phyloP scores from a whole-genome alignment of 1,140 invertebrate genomes.

The Drosophila kepulauana region DNA sequence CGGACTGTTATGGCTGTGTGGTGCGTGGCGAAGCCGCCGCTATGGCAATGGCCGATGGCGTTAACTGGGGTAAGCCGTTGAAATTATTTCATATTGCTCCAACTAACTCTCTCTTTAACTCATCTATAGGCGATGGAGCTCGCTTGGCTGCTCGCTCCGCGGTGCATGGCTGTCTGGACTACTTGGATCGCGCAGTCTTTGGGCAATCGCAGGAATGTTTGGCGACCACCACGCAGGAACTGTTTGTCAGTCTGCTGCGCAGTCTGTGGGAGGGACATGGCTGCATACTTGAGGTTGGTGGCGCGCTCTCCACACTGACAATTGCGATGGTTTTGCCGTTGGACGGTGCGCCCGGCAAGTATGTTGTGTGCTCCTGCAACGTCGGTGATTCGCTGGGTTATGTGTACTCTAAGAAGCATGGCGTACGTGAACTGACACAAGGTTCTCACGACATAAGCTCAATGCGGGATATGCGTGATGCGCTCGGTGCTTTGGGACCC shows the following conservation, averaged over 20 bases:
- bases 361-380: conserved; percentile 95
- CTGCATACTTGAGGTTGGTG: conserved; percentile 94
- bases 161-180: conserved; percentile 94
- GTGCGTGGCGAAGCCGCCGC: conserved; percentile 92
- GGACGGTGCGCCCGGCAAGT: conserved; percentile 85
- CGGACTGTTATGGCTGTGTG: conserved; percentile 95
- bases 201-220: conserved; percentile 73
- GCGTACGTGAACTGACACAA: conserved; percentile 90
- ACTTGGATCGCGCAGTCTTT: conserved; percentile 92
- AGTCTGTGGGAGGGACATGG: conserved; percentile 95
- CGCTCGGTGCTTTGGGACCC: conserved; percentile 94
- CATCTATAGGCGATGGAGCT: conserved; percentile 89
- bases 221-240: conserved; percentile 86
- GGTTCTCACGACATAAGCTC: conserved; percentile 96
- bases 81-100: neutral
- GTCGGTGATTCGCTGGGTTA: conserved; percentile 96
- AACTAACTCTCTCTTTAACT: neutral
- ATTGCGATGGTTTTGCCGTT: conserved; percentile 91
- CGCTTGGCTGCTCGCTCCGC: conserved; percentile 95
- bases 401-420: conserved; percentile 92
- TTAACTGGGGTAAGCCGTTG: conserved; percentile 94
- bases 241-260: conserved; percentile 92
- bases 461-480: conserved; percentile 96
- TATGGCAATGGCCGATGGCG: conserved; percentile 95
- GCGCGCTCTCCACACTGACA: conserved; percentile 94